Conservation (phyloP, 2,113 vertebrate genomes). For the Pterocles burchelli region DNA sequence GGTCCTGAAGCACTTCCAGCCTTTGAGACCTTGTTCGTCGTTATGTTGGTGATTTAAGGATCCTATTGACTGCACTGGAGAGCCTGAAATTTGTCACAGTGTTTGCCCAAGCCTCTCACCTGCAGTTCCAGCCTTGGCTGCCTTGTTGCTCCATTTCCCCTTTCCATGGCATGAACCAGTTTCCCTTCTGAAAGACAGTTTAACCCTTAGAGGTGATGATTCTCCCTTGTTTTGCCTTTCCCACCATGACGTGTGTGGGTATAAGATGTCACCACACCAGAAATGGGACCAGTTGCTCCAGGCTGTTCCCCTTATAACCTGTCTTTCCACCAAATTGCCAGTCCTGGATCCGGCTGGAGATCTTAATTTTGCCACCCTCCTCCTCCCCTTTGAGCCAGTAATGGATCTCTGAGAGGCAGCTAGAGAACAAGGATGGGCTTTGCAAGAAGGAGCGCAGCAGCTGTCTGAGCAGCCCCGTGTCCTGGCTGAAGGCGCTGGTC, state of each 20-base stretch:
- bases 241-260: not conserved
- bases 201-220: not conserved
- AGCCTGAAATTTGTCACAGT: not conserved
- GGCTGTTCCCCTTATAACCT: not conserved
- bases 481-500: not conserved
- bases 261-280: not conserved
- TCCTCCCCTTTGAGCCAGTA: not conserved
- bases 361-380: not conserved
- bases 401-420: not conserved
- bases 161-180: not conserved
- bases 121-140: not conserved
- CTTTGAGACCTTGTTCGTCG: not conserved
- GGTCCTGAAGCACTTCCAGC: not conserved
- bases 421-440: not conserved
- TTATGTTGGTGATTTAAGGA: not conserved
- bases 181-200: not conserved
- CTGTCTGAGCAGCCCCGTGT: not conserved
- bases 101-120: not conserved
- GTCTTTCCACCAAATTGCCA: not conserved
- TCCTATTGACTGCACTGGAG: not conserved
- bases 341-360: not conserved
- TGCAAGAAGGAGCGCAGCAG: not conserved
- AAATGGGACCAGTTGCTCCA: not conserved
- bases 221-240: not conserved
- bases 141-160: not conserved